Conservation (phyloP, 37 sponge, comb jelly and placozoan genomes). For the Oopsacas minuta region DNA sequence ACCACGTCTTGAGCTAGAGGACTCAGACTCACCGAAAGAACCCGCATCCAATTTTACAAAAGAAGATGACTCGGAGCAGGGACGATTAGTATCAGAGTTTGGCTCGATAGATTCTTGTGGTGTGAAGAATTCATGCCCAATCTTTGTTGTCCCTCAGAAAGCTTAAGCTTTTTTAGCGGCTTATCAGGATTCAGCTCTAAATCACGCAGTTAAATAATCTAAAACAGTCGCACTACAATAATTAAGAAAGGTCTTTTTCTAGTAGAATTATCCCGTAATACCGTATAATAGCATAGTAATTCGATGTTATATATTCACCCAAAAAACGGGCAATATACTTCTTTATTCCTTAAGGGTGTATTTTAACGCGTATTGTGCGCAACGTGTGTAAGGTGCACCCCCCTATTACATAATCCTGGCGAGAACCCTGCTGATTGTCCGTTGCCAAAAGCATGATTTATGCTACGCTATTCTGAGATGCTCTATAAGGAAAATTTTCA, state of each 20-base stretch:
- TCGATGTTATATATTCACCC: neutral
- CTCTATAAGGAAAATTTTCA: too few relatives aligned
- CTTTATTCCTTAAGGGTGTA: neutral
- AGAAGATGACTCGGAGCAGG: neutral
- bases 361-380: too few relatives aligned
- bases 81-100: neutral
- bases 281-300: neutral
- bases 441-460: too few relatives aligned
- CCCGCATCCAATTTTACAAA: neutral
- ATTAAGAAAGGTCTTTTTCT: neutral
- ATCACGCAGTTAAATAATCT: neutral
- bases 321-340: neutral
- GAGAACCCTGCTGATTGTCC: neutral
- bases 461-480: too few relatives aligned
- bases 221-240: neutral
- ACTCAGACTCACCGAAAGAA: neutral
- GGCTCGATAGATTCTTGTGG: neutral
- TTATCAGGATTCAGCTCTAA: neutral
- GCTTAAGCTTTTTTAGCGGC: neutral
- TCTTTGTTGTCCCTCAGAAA: neutral
- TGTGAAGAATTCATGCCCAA: neutral
- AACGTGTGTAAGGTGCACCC: neutral
- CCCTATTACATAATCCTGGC: neutral
- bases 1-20: neutral
- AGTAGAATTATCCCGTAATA: neutral